phyloP scores from a whole-genome alignment of 2,113 vertebrate species.

The Panthera leo region DNA sequence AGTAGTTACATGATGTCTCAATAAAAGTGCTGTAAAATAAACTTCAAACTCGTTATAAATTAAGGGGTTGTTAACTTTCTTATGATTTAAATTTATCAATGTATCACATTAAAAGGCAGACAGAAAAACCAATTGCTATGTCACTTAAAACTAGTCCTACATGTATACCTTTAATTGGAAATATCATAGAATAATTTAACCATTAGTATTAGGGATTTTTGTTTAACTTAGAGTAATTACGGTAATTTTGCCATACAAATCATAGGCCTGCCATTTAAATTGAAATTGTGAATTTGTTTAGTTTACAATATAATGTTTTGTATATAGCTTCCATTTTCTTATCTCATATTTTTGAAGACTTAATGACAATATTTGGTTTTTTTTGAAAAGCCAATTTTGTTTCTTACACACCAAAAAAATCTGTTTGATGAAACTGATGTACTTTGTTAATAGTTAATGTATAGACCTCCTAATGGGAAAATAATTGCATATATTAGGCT shows the following conservation, averaged over 20 bases:
- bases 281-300: slow-evolving; percentile 52
- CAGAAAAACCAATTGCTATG: background rate
- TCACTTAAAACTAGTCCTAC: slow-evolving; percentile 20
- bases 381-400: slow-evolving; percentile 52
- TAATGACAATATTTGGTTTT: slow-evolving; percentile 38
- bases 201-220: slow-evolving; percentile 55
- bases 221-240: slow-evolving; percentile 53
- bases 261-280: slow-evolving; percentile 40
- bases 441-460: slow-evolving; percentile 10
- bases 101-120: slow-evolving; percentile 31
- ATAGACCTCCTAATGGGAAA: slow-evolving; percentile 7
- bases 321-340: slow-evolving; percentile 55
- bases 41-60: slow-evolving; percentile 84
- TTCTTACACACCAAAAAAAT: slow-evolving; percentile 52
- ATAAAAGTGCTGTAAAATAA: slow-evolving; percentile 89
- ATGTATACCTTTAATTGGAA: slow-evolving; percentile 37
- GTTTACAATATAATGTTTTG: slow-evolving; percentile 43
- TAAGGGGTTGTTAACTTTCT: slow-evolving; percentile 69
- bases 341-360: slow-evolving; percentile 52
- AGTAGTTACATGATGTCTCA: slow-evolving; percentile 85
- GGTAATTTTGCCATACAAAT: slow-evolving; percentile 58
- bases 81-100: slow-evolving; percentile 51
- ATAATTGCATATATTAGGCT: slow-evolving; percentile 37
- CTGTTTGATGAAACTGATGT: slow-evolving; percentile 21
- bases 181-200: slow-evolving; percentile 21